A percentile compares a stretch with the other conserved stretches of the same genome.
These are phyloP conservation scores for Drosophila pectinifera DNA, from an alignment of 1,140 invertebrate genomes.

Conservation along the genomic window DNA sequence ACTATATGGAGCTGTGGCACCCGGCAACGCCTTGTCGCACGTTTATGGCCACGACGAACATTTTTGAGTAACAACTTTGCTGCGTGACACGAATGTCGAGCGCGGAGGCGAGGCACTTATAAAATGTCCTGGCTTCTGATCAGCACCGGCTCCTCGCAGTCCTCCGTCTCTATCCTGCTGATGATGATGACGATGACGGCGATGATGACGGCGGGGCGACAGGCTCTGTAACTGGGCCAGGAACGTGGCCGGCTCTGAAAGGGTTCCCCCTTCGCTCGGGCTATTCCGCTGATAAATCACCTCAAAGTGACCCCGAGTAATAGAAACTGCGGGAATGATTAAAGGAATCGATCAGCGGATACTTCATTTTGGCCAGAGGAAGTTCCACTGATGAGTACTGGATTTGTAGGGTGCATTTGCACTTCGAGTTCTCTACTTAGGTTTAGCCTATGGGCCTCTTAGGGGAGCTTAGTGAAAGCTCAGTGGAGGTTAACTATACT, in stretches of 20 bases:
- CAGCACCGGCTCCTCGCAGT: constrained; percentile 35
- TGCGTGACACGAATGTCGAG: constrained; percentile 76
- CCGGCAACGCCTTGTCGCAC: constrained; percentile 66
- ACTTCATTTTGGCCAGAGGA: not conserved
- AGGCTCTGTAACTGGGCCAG: not conserved
- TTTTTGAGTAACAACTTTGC: constrained; percentile 83
- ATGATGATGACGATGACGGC: constrained; percentile 35
- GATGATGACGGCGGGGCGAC: constrained; percentile 42
- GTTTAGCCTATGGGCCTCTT: not conserved
- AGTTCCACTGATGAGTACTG: not conserved
- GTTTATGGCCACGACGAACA: constrained; percentile 61
- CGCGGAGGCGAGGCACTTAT: constrained; percentile 39
- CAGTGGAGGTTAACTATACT: too few species aligned
- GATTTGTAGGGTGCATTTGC: not conserved
- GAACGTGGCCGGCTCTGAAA: constrained; percentile 28
- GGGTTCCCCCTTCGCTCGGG: constrained; percentile 14
- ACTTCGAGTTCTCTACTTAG: not conserved
- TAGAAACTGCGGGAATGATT: constrained; percentile 23
- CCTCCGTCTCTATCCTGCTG: not conserved
- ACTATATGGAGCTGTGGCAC: too few species aligned
- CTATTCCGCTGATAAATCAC: constrained; percentile 40
- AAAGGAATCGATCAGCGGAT: constrained; percentile 14
- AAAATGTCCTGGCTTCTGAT: constrained; percentile 64
- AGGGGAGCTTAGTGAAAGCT: too few species aligned
- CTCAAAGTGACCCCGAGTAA: constrained; percentile 23